Base-by-base conservation (phyloP, 2,797 vertebrate species). In the Liasis olivaceus region DNA sequence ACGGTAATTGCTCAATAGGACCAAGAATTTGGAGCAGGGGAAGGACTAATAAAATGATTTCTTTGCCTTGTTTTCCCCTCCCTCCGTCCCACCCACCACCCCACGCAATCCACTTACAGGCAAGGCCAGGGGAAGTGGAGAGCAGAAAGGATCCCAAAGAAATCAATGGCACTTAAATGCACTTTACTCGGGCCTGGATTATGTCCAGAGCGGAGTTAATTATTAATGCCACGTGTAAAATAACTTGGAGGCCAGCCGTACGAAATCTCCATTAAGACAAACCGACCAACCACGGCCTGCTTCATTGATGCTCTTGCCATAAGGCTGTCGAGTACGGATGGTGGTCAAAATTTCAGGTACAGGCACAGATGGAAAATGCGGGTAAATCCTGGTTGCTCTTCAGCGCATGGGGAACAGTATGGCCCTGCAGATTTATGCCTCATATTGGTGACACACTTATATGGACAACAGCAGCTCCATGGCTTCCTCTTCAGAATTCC, bases 341-440 rank as follows among this genome's bases (percentile, higher is more conserved):
- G 47, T 54, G 28, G 72, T 26, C 91, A 89, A 42, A 47, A 36
- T 6, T 85, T 84, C 36, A 2, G 60, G 89, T 72, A 9, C 56
- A 85, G 64, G 81, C 26, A 58, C 24, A 85, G 72, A 14, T 77
- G 20, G 56, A 77, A 60, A 86, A 89, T 4, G 36, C 20, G 1
- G 51, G 2, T 0, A 0, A 87, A 77, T 63, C 59, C 56, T 87
- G 58, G 42, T 22, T 9, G 0, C 36, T 28, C 42, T 84, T 87
- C 89, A 42, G 77, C 0, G 0, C 0, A 4, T 1, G 6, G 5
- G 0, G 85, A 93, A 88, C 63, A 89, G 36, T 3, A 0, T 0
- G 5, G 24, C 51, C 94, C 87, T 63, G 87, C 22, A 72, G 87
- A 47, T 42, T 59, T 91, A n/a, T 51, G 81, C 81, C 56, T 60